A percentile compares a stretch with the other conserved stretches of the same genome.
Conservation (phyloP, 2,888 invertebrate species). For the Agrilus mali region DNA sequence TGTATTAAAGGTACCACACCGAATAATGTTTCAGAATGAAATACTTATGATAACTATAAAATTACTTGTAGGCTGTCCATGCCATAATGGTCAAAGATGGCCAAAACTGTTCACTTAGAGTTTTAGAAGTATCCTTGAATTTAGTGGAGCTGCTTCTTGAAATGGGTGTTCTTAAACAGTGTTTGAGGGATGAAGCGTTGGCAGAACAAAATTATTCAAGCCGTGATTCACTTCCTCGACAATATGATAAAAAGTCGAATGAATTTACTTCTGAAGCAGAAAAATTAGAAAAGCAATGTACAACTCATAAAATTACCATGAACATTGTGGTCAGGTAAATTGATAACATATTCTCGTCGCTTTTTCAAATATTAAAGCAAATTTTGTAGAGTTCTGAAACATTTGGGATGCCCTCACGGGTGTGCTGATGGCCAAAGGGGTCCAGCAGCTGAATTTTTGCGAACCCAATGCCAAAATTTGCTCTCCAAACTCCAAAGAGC, state of each 20-base stretch:
- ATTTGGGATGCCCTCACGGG: conserved; percentile 90
- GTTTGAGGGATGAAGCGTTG: conserved; percentile 37
- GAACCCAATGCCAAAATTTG: conserved; percentile 74
- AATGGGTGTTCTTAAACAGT: conserved; percentile 65
- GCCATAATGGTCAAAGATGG: conserved; percentile 76
- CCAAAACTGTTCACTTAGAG: conserved; percentile 70
- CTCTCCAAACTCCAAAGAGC: conserved; percentile 62
- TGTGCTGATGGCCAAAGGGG: conserved; percentile 77
- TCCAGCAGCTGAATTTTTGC: conserved; percentile 79
- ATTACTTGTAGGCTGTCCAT: conserved; percentile 61
- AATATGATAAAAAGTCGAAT: conserved; percentile 20
- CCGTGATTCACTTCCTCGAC: conserved; percentile 14
- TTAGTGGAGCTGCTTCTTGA: conserved; percentile 85
- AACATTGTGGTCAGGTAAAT: conserved; percentile 49
- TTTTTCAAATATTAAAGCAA: background rate
- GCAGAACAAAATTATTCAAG: conserved; percentile 14
- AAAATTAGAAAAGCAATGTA: conserved; percentile 38
- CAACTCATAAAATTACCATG: conserved; percentile 61
- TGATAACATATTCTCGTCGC: background rate
- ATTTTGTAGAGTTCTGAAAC: conserved; percentile 60
- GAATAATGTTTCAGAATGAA: conserved; percentile 2
- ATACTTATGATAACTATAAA: conserved; percentile 2
- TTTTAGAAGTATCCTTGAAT: conserved; percentile 87
- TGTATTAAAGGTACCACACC: conserved; percentile 54
- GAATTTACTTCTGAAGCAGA: conserved; percentile 33